Evolutionary conservation across 2,797 vertebrate species (phyloP).

Genomic region (Artibeus jamaicensis): DNA sequence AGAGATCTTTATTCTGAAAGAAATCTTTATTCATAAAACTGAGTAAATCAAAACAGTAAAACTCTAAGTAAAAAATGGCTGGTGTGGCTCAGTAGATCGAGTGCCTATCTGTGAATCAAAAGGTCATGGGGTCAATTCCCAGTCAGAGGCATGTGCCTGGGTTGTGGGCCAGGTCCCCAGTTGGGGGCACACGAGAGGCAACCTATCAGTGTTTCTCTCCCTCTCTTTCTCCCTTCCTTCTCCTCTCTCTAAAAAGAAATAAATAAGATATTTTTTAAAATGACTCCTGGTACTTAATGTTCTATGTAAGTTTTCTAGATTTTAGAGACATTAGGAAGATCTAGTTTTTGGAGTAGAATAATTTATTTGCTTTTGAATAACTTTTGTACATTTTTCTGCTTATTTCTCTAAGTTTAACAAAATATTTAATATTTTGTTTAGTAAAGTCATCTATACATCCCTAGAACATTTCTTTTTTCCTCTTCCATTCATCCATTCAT

Average conservation of each 20-base stretch:
- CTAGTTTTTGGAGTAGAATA: background rate
- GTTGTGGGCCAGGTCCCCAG: too few relatives aligned
- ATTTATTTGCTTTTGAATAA: background rate
- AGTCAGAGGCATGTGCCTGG: too few relatives aligned
- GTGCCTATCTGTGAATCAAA: too few relatives aligned
- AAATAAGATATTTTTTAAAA: too few relatives aligned
- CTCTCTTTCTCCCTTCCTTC: too few relatives aligned
- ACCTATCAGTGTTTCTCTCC: too few relatives aligned
- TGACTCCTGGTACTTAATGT: background rate
- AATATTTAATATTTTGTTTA: background rate
- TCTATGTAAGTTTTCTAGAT: background rate
- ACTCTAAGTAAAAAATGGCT: background rate
- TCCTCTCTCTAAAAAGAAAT: too few relatives aligned
- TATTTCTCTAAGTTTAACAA: background rate
- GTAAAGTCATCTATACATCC: background rate
- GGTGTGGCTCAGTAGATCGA: too few relatives aligned
- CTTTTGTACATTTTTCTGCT: background rate
- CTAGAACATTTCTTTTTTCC: background rate
- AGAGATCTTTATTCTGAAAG: background rate
- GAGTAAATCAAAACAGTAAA: background rate
- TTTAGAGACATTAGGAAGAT: background rate
- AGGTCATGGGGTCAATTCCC: too few relatives aligned
- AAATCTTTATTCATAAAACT: background rate
- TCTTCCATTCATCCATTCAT: background rate
- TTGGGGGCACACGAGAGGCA: too few relatives aligned